Evolutionary conservation across 2,888 invertebrate genomes (phyloP).

Genomic region (Cosmorhoe ocellata): DNA sequence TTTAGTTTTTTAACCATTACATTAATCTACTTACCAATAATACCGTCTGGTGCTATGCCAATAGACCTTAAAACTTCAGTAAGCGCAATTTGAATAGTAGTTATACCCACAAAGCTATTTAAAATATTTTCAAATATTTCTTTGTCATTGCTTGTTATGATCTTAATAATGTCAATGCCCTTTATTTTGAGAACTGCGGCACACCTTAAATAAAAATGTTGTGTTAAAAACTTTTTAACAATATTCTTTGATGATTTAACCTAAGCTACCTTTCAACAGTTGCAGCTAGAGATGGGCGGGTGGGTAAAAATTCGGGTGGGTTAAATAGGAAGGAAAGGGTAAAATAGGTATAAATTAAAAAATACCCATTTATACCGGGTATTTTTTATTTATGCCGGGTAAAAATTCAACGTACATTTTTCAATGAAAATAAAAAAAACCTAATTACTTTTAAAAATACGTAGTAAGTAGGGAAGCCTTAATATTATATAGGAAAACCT

Average conservation of each 20-base stretch:
- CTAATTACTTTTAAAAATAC: no score
- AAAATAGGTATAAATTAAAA: no score
- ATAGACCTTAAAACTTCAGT: constrained; percentile 23
- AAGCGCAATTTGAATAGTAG: constrained; percentile 28
- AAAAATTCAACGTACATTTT: no score
- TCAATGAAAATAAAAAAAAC: no score
- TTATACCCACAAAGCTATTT: constrained; percentile 45
- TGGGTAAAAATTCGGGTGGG: no score
- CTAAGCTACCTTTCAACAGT: constrained; percentile 9
- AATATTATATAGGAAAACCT: no score
- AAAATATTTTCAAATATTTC: constrained; percentile 84
- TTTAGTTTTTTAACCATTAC: neutral
- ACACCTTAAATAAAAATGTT: constrained; percentile 55
- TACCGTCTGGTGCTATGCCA: constrained; percentile 19
- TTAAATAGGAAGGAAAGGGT: no score
- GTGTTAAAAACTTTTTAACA: no score
- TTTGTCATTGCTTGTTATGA: constrained; percentile 83
- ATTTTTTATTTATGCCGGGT: no score
- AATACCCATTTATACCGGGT: no score
- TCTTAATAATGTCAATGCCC: constrained; percentile 84
- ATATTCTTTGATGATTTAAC: no score
- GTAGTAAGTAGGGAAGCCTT: no score
- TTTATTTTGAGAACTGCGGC: constrained; percentile 79
- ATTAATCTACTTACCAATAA: constrained; percentile 27
- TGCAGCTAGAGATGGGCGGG: constrained; percentile 80